Percentiles rank a stretch among this genome's conserved stretches.
Evolutionary conservation across 2,113 vertebrate genomes (phyloP).

Genomic region (Typhlomys cinereus): DNA sequence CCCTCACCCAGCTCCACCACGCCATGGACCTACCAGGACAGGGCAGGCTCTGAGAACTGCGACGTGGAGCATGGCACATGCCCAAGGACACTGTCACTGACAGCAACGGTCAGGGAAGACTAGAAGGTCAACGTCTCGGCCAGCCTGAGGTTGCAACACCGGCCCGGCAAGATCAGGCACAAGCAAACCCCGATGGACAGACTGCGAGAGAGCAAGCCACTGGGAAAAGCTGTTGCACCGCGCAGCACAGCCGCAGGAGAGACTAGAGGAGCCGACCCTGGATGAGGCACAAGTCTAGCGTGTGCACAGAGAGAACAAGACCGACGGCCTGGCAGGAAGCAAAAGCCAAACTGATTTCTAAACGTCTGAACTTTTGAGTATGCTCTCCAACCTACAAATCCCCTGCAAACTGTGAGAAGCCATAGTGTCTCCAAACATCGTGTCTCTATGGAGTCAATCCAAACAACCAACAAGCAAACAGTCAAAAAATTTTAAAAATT

Average conservation of each 20-base stretch:
- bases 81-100: slow-evolving; percentile 22
- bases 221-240: not conserved
- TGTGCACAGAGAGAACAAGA: not conserved
- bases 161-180: not conserved
- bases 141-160: not conserved
- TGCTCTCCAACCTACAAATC: not conserved
- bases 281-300: not conserved
- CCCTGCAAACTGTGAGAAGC: not conserved
- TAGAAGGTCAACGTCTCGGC: slow-evolving; percentile 16
- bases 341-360: not conserved
- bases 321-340: not conserved
- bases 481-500: not conserved
- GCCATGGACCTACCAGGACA: not conserved
- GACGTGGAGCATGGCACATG: not conserved
- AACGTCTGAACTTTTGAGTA: not conserved
- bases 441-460: not conserved
- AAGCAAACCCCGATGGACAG: not conserved
- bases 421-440: not conserved
- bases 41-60: not conserved
- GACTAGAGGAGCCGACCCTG: not conserved
- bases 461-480: slow-evolving; percentile 1
- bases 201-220: not conserved
- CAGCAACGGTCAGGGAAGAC: not conserved
- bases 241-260: not conserved
- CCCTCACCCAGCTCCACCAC: not conserved